Percentiles rank a stretch among this genome's conserved stretches.
phyloP scores from a whole-genome alignment of 2,113 vertebrate genomes.

The Fulmarus glacialis region DNA sequence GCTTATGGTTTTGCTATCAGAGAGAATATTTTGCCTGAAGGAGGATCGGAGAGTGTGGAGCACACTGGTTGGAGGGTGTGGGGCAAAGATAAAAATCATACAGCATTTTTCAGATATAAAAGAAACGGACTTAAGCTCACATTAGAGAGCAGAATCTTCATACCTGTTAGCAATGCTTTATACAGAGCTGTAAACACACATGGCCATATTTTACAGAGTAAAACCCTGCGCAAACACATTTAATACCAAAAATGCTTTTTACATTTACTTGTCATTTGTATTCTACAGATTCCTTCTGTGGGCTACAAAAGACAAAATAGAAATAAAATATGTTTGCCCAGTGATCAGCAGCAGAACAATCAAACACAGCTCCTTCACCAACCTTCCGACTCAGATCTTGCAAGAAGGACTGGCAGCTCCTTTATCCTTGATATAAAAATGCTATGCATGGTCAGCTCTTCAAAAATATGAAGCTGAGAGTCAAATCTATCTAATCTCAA shows the following conservation, averaged over 20 bases:
- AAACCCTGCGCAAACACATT: neutral
- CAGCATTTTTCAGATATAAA: neutral
- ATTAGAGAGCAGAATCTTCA: neutral
- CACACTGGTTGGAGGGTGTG: neutral
- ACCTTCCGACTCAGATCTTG: neutral
- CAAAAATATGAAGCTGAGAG: neutral
- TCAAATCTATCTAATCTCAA: neutral
- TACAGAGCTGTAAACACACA: neutral
- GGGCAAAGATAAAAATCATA: neutral
- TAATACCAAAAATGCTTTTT: neutral
- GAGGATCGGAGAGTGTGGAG: neutral
- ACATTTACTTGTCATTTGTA: neutral
- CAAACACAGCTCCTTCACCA: neutral
- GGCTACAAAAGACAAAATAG: neutral
- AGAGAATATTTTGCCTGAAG: neutral
- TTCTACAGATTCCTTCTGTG: neutral
- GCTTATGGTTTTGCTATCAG: neutral
- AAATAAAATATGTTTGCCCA: neutral
- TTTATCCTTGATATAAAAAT: neutral
- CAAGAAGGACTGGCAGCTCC: neutral
- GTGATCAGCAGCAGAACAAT: neutral
- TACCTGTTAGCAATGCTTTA: neutral
- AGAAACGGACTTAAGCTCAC: neutral
- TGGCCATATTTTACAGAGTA: neutral
- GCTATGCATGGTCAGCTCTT: neutral